These are phyloP conservation scores for Diadema setosum DNA, from an alignment of 35 echinoderm and acorn worm genomes.

Conservation along the genomic window DNA sequence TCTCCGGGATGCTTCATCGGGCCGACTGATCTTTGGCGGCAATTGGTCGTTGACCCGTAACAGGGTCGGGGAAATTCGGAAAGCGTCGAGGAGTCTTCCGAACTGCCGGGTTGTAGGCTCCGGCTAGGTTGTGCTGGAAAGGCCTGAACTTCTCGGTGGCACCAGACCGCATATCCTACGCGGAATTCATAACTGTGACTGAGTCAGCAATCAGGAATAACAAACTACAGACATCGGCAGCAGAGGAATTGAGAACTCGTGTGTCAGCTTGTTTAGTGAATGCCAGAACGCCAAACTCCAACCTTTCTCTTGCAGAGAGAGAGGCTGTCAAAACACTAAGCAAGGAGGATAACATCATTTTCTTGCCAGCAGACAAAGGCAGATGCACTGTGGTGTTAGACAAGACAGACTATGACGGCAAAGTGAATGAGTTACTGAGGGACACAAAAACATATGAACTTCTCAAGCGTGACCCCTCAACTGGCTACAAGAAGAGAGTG, in stretches of 20 bases:
- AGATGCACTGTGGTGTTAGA: too few species aligned
- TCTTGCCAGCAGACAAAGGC: constrained; percentile 9
- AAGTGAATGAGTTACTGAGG: constrained; percentile 1
- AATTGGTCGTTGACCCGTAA: too few species aligned
- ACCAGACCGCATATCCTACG: not conserved
- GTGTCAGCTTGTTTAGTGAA: not conserved
- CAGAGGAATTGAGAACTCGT: not conserved
- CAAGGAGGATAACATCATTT: not conserved
- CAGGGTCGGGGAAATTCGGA: too few species aligned
- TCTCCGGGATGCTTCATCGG: too few species aligned
- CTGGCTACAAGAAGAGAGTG: constrained; percentile 4
- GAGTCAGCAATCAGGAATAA: too few species aligned
- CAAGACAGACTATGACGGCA: not conserved
- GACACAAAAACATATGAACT: constrained; percentile 15
- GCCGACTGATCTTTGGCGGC: too few species aligned
- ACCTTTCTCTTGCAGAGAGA: not conserved
- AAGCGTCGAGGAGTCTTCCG: too few species aligned
- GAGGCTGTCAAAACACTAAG: not conserved
- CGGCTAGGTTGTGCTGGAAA: too few species aligned
- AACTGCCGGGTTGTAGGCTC: too few species aligned
- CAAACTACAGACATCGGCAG: not conserved
- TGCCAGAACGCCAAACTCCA: not conserved
- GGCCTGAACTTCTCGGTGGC: not conserved
- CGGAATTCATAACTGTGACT: too few species aligned
- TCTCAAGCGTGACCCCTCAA: not conserved